Base-by-base conservation (phyloP, 1,140 invertebrate genomes). In the Dendrolimus punctatus region DNA sequence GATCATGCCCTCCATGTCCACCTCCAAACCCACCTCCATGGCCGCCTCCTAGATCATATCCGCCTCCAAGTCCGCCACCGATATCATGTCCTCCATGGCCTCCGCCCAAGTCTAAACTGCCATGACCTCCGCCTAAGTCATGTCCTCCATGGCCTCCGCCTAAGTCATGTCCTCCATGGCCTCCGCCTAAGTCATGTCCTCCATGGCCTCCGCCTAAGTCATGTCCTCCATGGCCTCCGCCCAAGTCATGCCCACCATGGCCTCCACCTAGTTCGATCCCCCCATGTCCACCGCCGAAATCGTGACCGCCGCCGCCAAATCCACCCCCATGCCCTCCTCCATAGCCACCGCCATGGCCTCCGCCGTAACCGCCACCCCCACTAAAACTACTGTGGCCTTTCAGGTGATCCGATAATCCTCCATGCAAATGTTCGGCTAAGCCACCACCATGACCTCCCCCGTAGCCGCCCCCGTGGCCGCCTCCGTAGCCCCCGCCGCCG, bases 21-120 rank as follows among this genome's bases (percentile, higher is more conserved):
- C 68, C 67, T 39, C 72, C 64, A 37, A 54, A 54, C 5, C 64
- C 65, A n/a, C 67, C 68, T 23, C 68, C 71, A 42, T 65, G 59
- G 9, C 67, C 65, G 23, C 23, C 23, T 23, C 23, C 23, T 23
- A 23, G 23, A 23, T 23, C 23, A 23, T 23, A 23, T 23, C 23
- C 23, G 23, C 23, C 23, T 23, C 23, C 23, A 23, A 23, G 23
- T 6, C 68, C 62, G 6, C 62, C 60, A 8, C 62, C 60, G 10
- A 59, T 58, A 10, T 40, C 39, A 37, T 49, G 7, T 10, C 57
- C 63, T 6, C 54, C 64, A 49, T 59, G 53, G 8, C 63, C 55
- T 38, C 68, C 67, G 37, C 72, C 64, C 10, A 54, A 54, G 5
- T 62, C 65, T 52, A 53, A 6, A n/a, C 67, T 66, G n/a, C 68